phyloP scores from a whole-genome alignment of 2,888 invertebrate species.

The Galerucella pusilla region DNA sequence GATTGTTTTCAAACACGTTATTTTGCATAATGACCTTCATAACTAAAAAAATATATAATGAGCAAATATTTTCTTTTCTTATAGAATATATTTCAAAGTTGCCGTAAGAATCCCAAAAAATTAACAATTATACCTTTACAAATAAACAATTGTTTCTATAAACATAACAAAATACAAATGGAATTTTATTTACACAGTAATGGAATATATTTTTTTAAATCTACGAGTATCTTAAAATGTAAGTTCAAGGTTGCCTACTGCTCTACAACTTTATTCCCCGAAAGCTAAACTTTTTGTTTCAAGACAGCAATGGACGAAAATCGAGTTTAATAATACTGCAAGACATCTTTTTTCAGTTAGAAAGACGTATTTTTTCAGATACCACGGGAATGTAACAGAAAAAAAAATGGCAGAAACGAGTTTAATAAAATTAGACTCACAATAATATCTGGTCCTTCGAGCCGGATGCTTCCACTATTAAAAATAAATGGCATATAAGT shows the following conservation, averaged over 20 bases:
- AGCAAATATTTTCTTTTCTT: not conserved
- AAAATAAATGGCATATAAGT: not conserved
- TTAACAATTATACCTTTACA: slow-evolving; percentile 1
- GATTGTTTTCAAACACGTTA: too few relatives aligned
- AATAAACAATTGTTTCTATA: not conserved
- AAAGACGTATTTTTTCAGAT: too few relatives aligned
- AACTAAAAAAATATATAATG: not conserved
- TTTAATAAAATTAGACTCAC: not conserved
- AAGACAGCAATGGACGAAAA: too few relatives aligned
- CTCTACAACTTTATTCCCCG: too few relatives aligned
- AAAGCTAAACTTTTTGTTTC: too few relatives aligned
- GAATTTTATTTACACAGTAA: not conserved
- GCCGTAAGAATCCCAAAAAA: slow-evolving; percentile 2
- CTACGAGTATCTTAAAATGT: not conserved
- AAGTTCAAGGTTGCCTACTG: too few relatives aligned
- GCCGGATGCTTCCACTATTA: not conserved
- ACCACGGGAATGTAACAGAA: not conserved
- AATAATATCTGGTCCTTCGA: not conserved
- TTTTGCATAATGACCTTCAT: too few relatives aligned
- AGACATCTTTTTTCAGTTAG: too few relatives aligned
- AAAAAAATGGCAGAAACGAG: not conserved
- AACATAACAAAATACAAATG: slow-evolving; percentile 5
- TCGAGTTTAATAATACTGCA: too few relatives aligned
- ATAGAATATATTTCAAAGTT: not conserved
- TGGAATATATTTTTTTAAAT: not conserved